These are phyloP conservation scores for Muntiacus reevesi DNA, from an alignment of 2,113 vertebrate species.

Conservation along the genomic window DNA sequence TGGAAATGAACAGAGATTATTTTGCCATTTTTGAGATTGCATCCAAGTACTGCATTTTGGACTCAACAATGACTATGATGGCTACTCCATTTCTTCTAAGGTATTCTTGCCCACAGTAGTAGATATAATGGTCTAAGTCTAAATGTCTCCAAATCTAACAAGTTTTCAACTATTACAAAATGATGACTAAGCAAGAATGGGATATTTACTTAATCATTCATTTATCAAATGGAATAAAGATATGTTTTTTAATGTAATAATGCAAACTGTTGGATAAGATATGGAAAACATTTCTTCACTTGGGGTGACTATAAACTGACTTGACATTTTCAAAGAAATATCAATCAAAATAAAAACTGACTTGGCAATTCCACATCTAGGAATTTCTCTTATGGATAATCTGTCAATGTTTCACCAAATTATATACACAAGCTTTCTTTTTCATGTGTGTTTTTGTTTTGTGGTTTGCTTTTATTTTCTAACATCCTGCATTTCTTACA, in stretches of 20 bases:
- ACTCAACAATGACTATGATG: neutral
- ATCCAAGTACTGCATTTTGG: neutral
- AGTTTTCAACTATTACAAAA: neutral
- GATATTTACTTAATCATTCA: neutral
- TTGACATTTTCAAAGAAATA: neutral
- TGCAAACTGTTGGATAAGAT: neutral
- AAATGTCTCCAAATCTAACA: neutral
- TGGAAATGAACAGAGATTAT: neutral
- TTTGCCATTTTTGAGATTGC: neutral
- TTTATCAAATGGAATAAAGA: neutral
- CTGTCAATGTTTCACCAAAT: neutral
- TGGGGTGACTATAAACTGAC: neutral
- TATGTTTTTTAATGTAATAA: neutral
- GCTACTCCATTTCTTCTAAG: neutral
- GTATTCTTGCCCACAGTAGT: neutral
- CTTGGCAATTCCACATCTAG: neutral
- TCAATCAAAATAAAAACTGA: neutral
- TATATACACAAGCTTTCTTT: neutral
- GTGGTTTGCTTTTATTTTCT: neutral
- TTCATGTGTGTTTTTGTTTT: neutral
- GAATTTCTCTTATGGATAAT: neutral
- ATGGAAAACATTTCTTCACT: neutral
- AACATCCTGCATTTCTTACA: neutral
- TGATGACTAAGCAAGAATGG: neutral
- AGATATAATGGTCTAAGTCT: neutral